Evolutionary conservation across 2,888 invertebrate species (phyloP).

Genomic region (Callyntrura guangdongensis): DNA sequence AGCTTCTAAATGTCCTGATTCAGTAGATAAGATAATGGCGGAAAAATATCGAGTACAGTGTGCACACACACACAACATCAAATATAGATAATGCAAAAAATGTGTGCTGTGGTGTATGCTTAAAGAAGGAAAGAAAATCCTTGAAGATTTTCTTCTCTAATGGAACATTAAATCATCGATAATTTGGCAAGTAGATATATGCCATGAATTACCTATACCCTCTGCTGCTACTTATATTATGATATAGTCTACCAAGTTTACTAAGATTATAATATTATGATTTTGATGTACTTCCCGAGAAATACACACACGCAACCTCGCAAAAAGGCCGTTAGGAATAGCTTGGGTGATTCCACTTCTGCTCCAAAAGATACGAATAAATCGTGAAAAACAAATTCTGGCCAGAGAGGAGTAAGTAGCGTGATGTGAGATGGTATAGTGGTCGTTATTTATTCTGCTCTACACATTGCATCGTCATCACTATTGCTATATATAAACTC

Average conservation of each 20-base stretch:
- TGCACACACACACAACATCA: neutral
- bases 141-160: constrained; percentile 40
- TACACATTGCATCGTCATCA: neutral
- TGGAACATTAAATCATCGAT: constrained; percentile 73
- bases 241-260: neutral
- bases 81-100: neutral
- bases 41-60: neutral
- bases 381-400: constrained; percentile 18
- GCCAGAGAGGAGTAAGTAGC: neutral
- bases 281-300: constrained; percentile 10
- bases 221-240: neutral
- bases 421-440: neutral
- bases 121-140: neutral
- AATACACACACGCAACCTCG: neutral
- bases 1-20: no score
- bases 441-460: constrained; percentile 24
- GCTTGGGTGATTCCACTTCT: neutral
- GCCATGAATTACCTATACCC: constrained; percentile 41
- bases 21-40: neutral
- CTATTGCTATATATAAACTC: neutral
- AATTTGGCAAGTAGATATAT: constrained; percentile 67
- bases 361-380: constrained; percentile 26
- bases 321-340: neutral
- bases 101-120: neutral
- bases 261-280: constrained; percentile 10